Percentiles rank a stretch among this genome's conserved stretches.
Evolutionary conservation across 2,113 vertebrate species (phyloP).

Genomic region (Strix aluco): DNA sequence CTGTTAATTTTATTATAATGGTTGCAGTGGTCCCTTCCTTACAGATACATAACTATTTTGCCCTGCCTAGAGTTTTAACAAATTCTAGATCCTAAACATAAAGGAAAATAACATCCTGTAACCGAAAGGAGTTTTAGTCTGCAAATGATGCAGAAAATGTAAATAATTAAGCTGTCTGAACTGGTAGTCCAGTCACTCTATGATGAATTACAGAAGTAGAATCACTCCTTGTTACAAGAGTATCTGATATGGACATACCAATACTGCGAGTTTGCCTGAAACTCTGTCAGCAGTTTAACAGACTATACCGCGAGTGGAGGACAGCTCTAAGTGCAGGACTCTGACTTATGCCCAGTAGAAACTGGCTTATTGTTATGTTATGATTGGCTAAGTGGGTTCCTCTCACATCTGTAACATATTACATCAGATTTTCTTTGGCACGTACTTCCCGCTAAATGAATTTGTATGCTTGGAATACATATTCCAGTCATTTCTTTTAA

Average conservation of each 20-base stretch:
- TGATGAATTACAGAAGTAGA: neutral
- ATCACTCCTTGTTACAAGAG: neutral
- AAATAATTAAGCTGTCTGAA: neutral
- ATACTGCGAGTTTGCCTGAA: neutral
- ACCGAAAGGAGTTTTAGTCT: neutral
- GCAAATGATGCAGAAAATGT: neutral
- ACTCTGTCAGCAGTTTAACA: neutral
- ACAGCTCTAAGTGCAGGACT: neutral
- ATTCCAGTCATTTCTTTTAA: constrained; percentile 4
- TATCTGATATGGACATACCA: neutral
- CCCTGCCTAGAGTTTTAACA: neutral
- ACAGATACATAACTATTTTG: neutral
- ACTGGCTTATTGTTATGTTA: neutral
- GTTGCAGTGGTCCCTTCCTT: neutral
- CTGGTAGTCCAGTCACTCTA: fast-evolving
- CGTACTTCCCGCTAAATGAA: neutral
- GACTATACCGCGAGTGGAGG: neutral
- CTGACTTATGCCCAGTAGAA: constrained; percentile 22
- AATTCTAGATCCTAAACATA: neutral
- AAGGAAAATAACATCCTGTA: neutral
- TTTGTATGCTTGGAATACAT: constrained; percentile 13
- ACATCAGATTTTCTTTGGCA: constrained; percentile 63
- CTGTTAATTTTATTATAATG: neutral
- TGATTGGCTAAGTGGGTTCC: constrained; percentile 33
- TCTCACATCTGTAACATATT: constrained; percentile 74